Evolutionary conservation across 1,140 invertebrate species (phyloP).

Genomic region (Melitaea cinxia): DNA sequence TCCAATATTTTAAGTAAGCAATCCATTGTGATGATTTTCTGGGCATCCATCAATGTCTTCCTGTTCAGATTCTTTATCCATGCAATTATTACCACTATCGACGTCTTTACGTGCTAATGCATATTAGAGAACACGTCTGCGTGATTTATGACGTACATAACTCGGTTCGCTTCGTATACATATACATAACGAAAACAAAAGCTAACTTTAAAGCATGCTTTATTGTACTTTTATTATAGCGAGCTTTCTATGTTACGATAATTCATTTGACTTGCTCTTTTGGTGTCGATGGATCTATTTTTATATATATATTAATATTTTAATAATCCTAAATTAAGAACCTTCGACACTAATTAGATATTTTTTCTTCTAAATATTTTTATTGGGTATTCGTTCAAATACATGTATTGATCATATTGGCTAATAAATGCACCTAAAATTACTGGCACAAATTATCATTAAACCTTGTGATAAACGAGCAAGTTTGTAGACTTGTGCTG

Average conservation of each 20-base stretch:
- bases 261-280: conserved; percentile 79
- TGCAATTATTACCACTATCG: conserved; percentile 28
- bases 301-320: conserved; percentile 46
- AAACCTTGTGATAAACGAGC: conserved; percentile 24
- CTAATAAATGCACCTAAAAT: conserved; percentile 30
- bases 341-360: conserved; percentile 61
- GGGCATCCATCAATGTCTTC: conserved; percentile 51
- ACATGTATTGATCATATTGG: conserved; percentile 26
- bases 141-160: not conserved
- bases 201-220: conserved; percentile 55
- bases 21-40: conserved; percentile 44
- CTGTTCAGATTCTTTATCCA: conserved; percentile 26
- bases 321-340: conserved; percentile 49
- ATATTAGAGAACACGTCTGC: not conserved
- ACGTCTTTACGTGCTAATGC: not conserved
- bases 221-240: conserved; percentile 35
- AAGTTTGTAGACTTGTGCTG: conserved; percentile 39
- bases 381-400: conserved; percentile 12
- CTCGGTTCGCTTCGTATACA: not conserved
- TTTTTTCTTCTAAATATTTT: conserved; percentile 26
- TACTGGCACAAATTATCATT: conserved; percentile 22
- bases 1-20: conserved; percentile 47
- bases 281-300: conserved; percentile 69
- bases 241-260: conserved; percentile 61
- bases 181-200: conserved; percentile 46